A percentile compares a stretch with the other conserved stretches of the same genome.
phyloP scores from a whole-genome alignment of 2,888 invertebrate genomes.

The Heliconius erato region DNA sequence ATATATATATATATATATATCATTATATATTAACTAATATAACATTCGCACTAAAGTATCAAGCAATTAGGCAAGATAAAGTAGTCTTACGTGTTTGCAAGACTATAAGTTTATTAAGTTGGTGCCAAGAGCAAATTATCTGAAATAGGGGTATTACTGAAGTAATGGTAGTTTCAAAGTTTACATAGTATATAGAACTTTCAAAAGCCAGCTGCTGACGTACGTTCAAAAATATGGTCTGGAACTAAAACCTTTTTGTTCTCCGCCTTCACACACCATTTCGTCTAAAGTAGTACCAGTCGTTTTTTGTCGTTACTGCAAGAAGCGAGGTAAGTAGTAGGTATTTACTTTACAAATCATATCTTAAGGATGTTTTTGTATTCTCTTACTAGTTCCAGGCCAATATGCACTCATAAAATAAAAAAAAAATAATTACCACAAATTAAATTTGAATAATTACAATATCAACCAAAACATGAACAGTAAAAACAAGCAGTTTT shows the following conservation, averaged over 20 bases:
- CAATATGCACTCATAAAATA: no score
- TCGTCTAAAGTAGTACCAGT: background rate
- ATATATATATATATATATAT: background rate
- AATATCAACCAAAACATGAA: no score
- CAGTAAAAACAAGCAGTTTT: no score
- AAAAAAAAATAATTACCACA: no score
- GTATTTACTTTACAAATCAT: no score
- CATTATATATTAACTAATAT: background rate
- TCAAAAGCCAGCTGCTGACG: background rate
- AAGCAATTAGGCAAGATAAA: slow-evolving; percentile 23
- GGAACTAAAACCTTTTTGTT: background rate
- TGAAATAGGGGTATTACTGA: slow-evolving; percentile 5
- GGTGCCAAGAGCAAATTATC: slow-evolving; percentile 26
- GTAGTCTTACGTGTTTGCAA: slow-evolving; percentile 27
- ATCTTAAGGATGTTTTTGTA: no score
- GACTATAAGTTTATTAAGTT: slow-evolving; percentile 26
- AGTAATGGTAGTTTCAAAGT: slow-evolving; percentile 23
- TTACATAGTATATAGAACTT: background rate
- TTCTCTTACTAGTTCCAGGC: no score
- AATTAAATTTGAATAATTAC: no score
- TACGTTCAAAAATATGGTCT: background rate
- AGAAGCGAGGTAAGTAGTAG: no score
- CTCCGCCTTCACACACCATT: background rate
- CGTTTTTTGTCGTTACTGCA: no score
- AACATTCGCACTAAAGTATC: background rate